Evolutionary conservation across 2,888 invertebrate species (phyloP).

Genomic region (Ecdyonurus torrentis): DNA sequence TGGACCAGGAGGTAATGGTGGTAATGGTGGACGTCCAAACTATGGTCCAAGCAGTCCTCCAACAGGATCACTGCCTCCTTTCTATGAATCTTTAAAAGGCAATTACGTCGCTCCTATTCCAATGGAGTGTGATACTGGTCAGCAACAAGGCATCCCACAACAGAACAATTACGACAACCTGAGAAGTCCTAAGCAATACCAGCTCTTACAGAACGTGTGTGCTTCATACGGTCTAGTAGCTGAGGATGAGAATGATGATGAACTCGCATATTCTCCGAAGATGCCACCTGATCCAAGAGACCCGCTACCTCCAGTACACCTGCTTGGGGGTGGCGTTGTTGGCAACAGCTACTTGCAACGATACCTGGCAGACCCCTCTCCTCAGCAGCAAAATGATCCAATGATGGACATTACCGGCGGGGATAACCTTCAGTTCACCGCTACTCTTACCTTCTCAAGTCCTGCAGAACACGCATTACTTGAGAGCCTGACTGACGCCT

Average conservation of each 20-base stretch:
- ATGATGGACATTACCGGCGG: slow-evolving; percentile 69
- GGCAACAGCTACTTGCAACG: slow-evolving; percentile 7
- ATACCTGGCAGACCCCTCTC: slow-evolving; percentile 21
- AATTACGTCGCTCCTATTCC: slow-evolving; percentile 42
- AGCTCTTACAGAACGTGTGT: slow-evolving; percentile 54
- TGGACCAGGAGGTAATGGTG: slow-evolving; percentile 32
- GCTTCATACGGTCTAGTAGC: slow-evolving; percentile 58
- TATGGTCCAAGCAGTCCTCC: slow-evolving; percentile 80
- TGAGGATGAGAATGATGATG: slow-evolving; percentile 54
- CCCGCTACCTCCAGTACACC: slow-evolving; percentile 12
- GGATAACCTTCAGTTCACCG: slow-evolving; percentile 67
- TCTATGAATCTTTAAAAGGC: slow-evolving; percentile 70
- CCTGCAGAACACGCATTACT: slow-evolving; percentile 55
- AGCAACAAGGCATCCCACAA: slow-evolving; percentile 28
- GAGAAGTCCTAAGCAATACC: slow-evolving; percentile 49
- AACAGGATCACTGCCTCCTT: slow-evolving; percentile 73
- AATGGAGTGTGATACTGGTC: slow-evolving; percentile 61
- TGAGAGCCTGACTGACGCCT: slow-evolving; percentile 61
- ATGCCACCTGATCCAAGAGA: slow-evolving; percentile 10
- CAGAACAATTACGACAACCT: slow-evolving; percentile 25
- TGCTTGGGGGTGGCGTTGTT: slow-evolving; percentile 9
- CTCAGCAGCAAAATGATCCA: slow-evolving; percentile 45
- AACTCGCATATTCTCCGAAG: slow-evolving; percentile 8
- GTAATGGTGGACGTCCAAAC: slow-evolving; percentile 27
- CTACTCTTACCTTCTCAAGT: slow-evolving; percentile 61